These are phyloP conservation scores for Parnassius apollo DNA, from an alignment of 2,888 invertebrate species.

Conservation along the genomic window DNA sequence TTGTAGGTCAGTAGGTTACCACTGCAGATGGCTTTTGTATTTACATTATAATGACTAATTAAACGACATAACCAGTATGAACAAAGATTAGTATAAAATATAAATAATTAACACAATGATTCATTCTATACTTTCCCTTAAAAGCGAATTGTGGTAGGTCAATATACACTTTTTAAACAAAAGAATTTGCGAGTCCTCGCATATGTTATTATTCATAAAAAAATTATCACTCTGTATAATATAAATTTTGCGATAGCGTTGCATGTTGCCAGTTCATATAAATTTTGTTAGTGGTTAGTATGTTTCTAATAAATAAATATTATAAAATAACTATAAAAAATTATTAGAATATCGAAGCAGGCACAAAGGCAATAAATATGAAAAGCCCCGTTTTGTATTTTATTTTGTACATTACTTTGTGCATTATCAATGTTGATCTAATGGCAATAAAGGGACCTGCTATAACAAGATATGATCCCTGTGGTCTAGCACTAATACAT, in stretches of 20 bases:
- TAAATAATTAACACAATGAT: constrained; percentile 6
- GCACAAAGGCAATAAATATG: constrained; percentile 22
- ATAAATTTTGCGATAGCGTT: background rate
- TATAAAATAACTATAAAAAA: no score
- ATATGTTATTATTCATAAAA: background rate
- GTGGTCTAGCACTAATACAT: constrained; percentile 61
- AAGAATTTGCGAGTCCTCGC: background rate
- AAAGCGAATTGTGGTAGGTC: background rate
- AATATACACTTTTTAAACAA: background rate
- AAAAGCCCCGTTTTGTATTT: background rate
- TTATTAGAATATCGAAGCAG: no score
- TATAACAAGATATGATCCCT: constrained; percentile 64
- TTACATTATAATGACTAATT: background rate
- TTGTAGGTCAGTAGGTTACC: constrained; percentile 16
- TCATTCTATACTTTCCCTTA: constrained; percentile 15
- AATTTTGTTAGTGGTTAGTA: background rate
- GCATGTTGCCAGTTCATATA: background rate
- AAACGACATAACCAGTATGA: background rate
- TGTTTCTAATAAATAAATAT: background rate
- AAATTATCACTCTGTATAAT: constrained; percentile 6
- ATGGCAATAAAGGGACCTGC: constrained; percentile 59
- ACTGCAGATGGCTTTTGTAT: background rate
- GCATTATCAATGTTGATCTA: constrained; percentile 40
- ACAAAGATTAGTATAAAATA: constrained; percentile 3
- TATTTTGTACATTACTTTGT: constrained; percentile 26